These are phyloP conservation scores for Saccopteryx leptura DNA, from an alignment of 2,113 vertebrate species.

Conservation along the genomic window DNA sequence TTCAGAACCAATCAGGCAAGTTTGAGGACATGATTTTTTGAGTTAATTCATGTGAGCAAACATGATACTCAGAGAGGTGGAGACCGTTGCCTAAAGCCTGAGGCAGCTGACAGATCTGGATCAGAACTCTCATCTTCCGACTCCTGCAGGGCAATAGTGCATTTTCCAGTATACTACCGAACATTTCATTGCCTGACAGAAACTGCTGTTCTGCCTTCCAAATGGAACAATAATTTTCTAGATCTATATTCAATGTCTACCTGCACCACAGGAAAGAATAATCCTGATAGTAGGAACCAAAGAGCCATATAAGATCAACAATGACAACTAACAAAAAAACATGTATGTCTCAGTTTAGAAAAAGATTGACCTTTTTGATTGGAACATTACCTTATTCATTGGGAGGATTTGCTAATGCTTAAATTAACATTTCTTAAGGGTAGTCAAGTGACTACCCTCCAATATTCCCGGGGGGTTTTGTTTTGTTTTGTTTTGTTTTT, in stretches of 20 bases:
- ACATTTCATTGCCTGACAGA: not conserved
- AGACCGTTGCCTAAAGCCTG: not conserved
- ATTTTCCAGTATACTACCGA: not conserved
- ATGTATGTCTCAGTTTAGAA: not conserved
- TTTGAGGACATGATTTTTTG: constrained; percentile 15
- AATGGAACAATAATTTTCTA: not conserved
- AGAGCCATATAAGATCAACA: not conserved
- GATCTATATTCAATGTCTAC: not conserved
- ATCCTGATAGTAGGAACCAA: not conserved
- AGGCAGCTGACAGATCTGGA: not conserved
- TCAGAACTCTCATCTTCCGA: not conserved
- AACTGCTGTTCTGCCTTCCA: not conserved
- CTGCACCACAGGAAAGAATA: not conserved
- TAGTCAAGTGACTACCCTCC: not conserved
- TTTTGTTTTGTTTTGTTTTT: too few relatives aligned
- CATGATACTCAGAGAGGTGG: not conserved
- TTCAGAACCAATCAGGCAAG: not conserved
- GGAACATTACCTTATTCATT: not conserved
- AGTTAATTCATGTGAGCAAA: constrained; percentile 15
- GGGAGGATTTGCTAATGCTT: not conserved
- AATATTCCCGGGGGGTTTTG: not conserved
- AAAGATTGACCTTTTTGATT: not conserved
- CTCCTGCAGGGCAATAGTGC: not conserved
- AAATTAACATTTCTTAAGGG: not conserved
- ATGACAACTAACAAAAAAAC: not conserved